Evolutionary conservation across 1,140 invertebrate species (phyloP).

Genomic region (Drosophila equinoxialis): DNA sequence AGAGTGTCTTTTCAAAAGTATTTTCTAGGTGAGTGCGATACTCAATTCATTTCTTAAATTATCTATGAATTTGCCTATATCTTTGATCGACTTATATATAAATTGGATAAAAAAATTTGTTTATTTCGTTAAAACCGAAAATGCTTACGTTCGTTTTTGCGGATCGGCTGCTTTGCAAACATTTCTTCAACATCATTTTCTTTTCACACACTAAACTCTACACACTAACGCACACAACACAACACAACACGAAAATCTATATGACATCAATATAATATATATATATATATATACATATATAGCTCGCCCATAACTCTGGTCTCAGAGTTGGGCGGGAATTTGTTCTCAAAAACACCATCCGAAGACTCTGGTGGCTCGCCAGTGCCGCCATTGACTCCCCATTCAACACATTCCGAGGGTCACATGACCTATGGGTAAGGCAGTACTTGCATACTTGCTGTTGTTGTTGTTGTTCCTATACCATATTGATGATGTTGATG

Average conservation of each 20-base stretch:
- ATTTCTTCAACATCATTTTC: constrained; percentile 42
- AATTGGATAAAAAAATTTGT: constrained; percentile 58
- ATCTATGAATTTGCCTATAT: constrained; percentile 54
- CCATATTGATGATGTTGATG: constrained; percentile 35
- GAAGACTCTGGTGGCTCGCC: constrained; percentile 88
- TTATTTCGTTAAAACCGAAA: constrained; percentile 64
- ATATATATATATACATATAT: constrained; percentile 11
- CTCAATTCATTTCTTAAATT: constrained; percentile 14
- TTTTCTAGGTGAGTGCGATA: constrained; percentile 90
- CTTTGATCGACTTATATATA: constrained; percentile 28
- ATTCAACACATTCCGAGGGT: constrained; percentile 83
- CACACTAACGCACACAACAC: constrained; percentile 19
- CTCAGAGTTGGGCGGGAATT: constrained; percentile 92
- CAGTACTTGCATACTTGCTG: constrained; percentile 44
- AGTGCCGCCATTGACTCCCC: constrained; percentile 83
- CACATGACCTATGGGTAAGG: constrained; percentile 82
- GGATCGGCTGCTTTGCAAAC: constrained; percentile 78
- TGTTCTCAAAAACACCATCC: constrained; percentile 94
- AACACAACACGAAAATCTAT: constrained; percentile 22
- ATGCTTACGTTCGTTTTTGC: constrained; percentile 79
- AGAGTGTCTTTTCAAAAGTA: constrained; percentile 93
- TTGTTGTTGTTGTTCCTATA: constrained; percentile 28
- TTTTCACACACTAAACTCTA: constrained; percentile 9
- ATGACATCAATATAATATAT: background rate
- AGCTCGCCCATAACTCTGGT: constrained; percentile 95